phyloP scores from a whole-genome alignment of 2,797 vertebrate species.

The Stomatorhinus walkeri region DNA sequence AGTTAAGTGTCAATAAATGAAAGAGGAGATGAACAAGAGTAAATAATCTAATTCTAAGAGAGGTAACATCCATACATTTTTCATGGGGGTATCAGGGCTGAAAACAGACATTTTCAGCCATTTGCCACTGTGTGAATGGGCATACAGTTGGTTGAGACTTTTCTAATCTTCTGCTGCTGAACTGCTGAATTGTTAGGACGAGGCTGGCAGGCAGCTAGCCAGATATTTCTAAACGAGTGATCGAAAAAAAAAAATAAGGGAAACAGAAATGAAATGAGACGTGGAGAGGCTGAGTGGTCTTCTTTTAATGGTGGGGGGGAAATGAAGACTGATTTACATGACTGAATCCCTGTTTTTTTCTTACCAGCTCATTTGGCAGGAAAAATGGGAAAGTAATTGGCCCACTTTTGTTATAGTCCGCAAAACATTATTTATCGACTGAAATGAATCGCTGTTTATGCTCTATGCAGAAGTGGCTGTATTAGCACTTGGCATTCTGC shows the following conservation, averaged over 20 bases:
- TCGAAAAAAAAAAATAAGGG: conserved; percentile 99
- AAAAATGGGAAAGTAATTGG: conserved; percentile 90
- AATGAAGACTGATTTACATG: conserved; percentile 99
- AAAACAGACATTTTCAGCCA: not conserved
- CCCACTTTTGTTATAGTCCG: conserved; percentile 72
- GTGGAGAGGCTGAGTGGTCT: conserved; percentile 95
- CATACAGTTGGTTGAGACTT: not conserved
- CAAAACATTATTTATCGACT: conserved; percentile 84
- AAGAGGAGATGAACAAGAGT: not conserved
- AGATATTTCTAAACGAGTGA: conserved; percentile 99
- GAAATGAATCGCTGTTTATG: conserved; percentile 85
- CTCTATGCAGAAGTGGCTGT: conserved; percentile 70
- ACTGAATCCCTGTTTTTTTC: conserved; percentile 86
- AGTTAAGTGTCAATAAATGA: not conserved
- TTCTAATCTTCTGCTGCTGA: not conserved
- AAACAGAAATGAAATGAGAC: conserved; percentile 99
- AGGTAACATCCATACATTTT: not conserved
- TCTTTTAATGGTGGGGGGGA: conserved; percentile 99
- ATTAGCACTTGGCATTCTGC: conserved; percentile 70
- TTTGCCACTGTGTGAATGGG: not conserved
- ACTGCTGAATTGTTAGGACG: not conserved
- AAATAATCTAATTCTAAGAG: not conserved
- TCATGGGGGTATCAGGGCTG: not conserved
- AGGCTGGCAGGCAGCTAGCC: conserved; percentile 93
- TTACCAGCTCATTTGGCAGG: conserved; percentile 70